Evolutionary conservation across 2,113 vertebrate genomes (phyloP).

Genomic region (Eidolon helvum): DNA sequence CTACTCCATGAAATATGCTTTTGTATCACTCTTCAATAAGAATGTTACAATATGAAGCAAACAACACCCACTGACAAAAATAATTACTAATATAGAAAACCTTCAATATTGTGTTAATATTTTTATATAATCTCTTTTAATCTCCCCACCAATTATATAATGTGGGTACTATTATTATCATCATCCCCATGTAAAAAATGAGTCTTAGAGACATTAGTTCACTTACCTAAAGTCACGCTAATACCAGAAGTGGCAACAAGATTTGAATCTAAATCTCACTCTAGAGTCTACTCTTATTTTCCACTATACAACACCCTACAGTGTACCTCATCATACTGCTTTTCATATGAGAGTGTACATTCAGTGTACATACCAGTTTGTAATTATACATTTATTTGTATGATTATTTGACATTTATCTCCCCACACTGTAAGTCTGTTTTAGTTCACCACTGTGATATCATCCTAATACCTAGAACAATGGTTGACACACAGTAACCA

Average conservation of each 20-base stretch:
- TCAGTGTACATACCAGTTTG: background rate
- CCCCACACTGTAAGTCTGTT: background rate
- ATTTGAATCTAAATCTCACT: background rate
- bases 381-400: background rate
- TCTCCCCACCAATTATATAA: background rate
- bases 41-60: background rate
- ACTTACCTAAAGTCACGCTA: background rate
- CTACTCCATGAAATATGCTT: background rate
- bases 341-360: background rate
- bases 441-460: background rate
- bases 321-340: background rate
- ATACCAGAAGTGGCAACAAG: background rate
- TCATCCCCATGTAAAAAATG: background rate
- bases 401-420: background rate
- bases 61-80: background rate
- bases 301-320: background rate
- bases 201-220: background rate
- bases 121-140: conserved; percentile 23
- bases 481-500: background rate
- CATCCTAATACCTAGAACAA: background rate
- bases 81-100: background rate
- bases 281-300: background rate
- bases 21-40: conserved; percentile 6
- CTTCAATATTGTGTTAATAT: background rate
- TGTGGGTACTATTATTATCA: background rate